phyloP scores from a whole-genome alignment of 1,140 invertebrate genomes.

The Prorops nasuta region DNA sequence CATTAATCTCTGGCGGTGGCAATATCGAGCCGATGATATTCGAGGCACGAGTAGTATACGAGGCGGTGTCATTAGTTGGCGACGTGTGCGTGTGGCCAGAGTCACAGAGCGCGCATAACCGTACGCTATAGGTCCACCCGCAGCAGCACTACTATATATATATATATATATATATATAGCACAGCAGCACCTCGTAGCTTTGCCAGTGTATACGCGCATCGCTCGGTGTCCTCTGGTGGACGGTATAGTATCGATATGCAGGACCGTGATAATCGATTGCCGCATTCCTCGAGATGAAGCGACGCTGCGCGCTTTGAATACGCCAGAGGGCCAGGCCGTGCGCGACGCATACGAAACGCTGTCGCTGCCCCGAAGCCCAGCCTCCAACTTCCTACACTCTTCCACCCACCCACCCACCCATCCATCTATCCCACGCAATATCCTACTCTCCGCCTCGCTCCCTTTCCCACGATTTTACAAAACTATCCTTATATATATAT shows the following conservation, averaged over 20 bases:
- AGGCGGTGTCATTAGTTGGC: slow-evolving; percentile 44
- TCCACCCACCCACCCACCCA: no score
- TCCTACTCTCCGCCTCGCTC: no score
- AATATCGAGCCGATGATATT: slow-evolving; percentile 52
- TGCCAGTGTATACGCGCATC: neutral
- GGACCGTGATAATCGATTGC: slow-evolving; percentile 50
- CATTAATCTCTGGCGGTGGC: slow-evolving; percentile 49
- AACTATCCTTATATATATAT: no score
- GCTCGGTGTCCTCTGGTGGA: slow-evolving; percentile 20
- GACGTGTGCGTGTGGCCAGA: slow-evolving; percentile 6
- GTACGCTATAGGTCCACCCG: no score
- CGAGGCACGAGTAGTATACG: slow-evolving; percentile 50
- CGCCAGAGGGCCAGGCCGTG: slow-evolving; percentile 30
- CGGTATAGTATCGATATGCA: slow-evolving; percentile 50
- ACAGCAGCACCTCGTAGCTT: neutral
- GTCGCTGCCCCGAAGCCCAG: no score
- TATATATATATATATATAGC: no score
- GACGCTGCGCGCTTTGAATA: slow-evolving; percentile 45
- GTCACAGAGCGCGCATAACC: no score
- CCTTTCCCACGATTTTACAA: no score
- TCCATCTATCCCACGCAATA: no score
- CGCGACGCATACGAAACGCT: slow-evolving; percentile 31
- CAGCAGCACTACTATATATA: no score
- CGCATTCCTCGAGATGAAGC: slow-evolving; percentile 48
- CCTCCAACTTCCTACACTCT: no score